Base-by-base conservation (phyloP, 2,113 vertebrate species). In the Emydura subglobosa region DNA sequence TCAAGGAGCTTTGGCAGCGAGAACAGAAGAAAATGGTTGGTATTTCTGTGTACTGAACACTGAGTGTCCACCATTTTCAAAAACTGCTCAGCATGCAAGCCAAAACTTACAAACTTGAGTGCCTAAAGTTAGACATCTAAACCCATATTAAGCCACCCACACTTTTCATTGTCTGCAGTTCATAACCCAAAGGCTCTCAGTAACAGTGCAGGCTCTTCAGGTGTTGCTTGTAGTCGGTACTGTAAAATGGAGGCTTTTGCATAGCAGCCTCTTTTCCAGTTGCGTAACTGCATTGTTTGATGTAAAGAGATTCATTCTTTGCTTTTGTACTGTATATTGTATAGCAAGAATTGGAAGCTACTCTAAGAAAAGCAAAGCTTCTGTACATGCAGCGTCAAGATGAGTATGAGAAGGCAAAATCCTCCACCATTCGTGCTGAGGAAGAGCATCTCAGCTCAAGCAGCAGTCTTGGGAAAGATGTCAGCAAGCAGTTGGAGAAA, bases 1-100 rank as follows among this genome's bases (percentile, higher is more conserved):
- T 99, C 89, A 99, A 99, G 97, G 99, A 99, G 72, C 99, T 99
- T 97, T 99, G 99, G 99, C 99, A 99, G 96, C 98, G 99, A 94
- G 99, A 99, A 96, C 99, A 99, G 96, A 99, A 99, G 97, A 99
- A 99, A 98, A 99, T 99, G 99, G 99, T 99, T 96, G 85, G 98
- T 98, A 94, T 96, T 93, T 89, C 8, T 90, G 76, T 91, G 9
- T 90, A n/a, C 85, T 50, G 92, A 93, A 44, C 1, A 24, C 86
- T 42, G 74, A 42, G 19, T 72, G 9, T 84, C 90, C 17, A 53
- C 29, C n/a, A 22, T 72, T 72, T 88, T 14, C 84, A 19, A 78
- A 86, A 87, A 51, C 93, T 80, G 53, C 87, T 76, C 53, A 61
- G 3, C 84, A 83, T 44, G 25, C 31, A 39, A 50, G 11, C 49